Conservation (phyloP, 92 coral and sea anemone species). For the Heliopora coerulea region DNA sequence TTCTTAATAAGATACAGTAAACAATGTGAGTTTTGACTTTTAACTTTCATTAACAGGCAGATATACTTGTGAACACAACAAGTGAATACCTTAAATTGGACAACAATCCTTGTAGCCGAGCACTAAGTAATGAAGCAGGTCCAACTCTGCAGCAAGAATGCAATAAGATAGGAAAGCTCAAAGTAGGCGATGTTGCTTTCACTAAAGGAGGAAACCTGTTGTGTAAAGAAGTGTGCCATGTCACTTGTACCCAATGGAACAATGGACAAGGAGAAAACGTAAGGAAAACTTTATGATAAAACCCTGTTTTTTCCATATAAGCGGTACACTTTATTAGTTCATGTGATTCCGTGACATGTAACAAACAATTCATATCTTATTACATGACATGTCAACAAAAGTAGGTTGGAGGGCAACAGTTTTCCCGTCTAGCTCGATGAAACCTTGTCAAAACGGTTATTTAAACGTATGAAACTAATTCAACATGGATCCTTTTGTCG, state of each 20-base stretch:
- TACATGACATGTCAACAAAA: too few relatives aligned
- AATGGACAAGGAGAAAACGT: slow-evolving; percentile 53
- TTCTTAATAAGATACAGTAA: too few relatives aligned
- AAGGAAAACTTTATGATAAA: neutral
- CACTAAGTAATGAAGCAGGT: slow-evolving; percentile 64
- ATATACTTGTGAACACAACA: slow-evolving; percentile 62
- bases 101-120: slow-evolving; percentile 56
- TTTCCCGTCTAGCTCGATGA: too few relatives aligned
- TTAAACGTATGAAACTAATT: too few relatives aligned
- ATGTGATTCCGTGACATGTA: too few relatives aligned
- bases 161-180: slow-evolving; percentile 41
- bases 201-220: slow-evolving; percentile 55
- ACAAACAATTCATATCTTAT: too few relatives aligned
- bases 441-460: neutral
- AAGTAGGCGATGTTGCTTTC: slow-evolving; percentile 54
- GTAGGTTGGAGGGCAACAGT: too few relatives aligned
- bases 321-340: too few relatives aligned
- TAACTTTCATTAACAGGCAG: slow-evolving; percentile 46
- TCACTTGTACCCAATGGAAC: slow-evolving; percentile 46
- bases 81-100: slow-evolving; percentile 53
- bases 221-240: slow-evolving; percentile 59
- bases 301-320: too few relatives aligned
- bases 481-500: too few relatives aligned
- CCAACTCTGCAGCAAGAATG: slow-evolving; percentile 63
- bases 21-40: too few relatives aligned